Base-by-base conservation (phyloP, 2,113 vertebrate species). In the Rallus limicola region DNA sequence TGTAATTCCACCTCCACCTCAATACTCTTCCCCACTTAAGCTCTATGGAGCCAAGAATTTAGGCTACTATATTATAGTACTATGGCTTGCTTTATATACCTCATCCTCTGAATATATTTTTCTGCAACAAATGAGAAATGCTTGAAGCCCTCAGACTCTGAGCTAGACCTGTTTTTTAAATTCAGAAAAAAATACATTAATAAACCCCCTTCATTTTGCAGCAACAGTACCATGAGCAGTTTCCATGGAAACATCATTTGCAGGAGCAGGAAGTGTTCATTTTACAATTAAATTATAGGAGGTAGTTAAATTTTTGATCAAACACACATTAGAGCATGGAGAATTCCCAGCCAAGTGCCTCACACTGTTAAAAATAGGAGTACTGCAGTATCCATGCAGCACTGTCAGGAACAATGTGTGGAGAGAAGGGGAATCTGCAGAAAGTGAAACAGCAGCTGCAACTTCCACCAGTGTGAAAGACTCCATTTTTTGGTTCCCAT, bases 181-280 rank as follows among this genome's bases (percentile, higher is more conserved):
- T 80, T 59, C 44, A 74, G 60, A 76, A 91, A 88, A 44, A 72
- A 24, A 36, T 36, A 36, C 36, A 19, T 81, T 94, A 86, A 92
- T 86, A 93, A 96, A 33, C 4, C 19, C 44, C 46, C 75, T 91
- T 93, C 60, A 34, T 79, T 94, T 74, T 87, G 44, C 28, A 92
- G 67, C 53, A 59, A 15, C 56, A 72, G 40, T 34, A 72, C 34
- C 70, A 85, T 28, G 88, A 96, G 53, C 68, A 78, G 96, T 98
- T 97, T 95, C 97, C 86, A 97, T 93, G 94, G 96, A 96, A 97
- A 97, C 97, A 87, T 82, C 50, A 55, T 36, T 70, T 86, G 77
- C 90, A 94, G 62, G 33, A 91, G 81, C 72, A 96, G 80, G 42
- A 82, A 90, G 34, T 80, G 31, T 77, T 97, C 86, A 79, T 96